Conservation (phyloP, 2,113 vertebrate genomes). For the Tenebrosternarchus preto region DNA sequence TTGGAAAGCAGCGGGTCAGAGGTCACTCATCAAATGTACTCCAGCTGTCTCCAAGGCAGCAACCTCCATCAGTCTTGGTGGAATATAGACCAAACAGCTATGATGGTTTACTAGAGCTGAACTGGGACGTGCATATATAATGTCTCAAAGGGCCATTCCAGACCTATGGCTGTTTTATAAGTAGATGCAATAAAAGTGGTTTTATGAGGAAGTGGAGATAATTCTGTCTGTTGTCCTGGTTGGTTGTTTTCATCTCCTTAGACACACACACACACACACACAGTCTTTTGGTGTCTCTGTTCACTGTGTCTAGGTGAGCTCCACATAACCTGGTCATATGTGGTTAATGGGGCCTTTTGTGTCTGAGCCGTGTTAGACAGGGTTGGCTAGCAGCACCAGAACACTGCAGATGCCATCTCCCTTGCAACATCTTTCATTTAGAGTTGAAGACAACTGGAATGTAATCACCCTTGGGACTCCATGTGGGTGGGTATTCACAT, state of each 20-base stretch:
- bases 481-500: background rate
- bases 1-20: background rate
- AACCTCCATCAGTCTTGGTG: background rate
- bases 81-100: background rate
- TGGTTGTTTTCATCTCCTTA: constrained; percentile 15
- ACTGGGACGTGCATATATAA: background rate
- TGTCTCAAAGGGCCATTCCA: background rate
- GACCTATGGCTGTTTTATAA: background rate
- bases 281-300: background rate
- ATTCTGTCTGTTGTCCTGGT: background rate
- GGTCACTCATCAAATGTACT: background rate
- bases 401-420: background rate
- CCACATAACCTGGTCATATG: background rate
- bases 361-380: constrained; percentile 7
- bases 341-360: background rate
- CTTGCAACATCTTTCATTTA: constrained; percentile 21
- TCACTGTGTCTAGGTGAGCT: background rate
- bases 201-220: background rate
- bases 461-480: background rate
- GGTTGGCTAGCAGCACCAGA: background rate
- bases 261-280: background rate
- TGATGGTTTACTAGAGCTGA: background rate
- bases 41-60: background rate
- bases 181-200: background rate
- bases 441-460: background rate